These are phyloP conservation scores for Batillaria attramentaria DNA, from an alignment of 1,140 invertebrate species.

Conservation along the genomic window DNA sequence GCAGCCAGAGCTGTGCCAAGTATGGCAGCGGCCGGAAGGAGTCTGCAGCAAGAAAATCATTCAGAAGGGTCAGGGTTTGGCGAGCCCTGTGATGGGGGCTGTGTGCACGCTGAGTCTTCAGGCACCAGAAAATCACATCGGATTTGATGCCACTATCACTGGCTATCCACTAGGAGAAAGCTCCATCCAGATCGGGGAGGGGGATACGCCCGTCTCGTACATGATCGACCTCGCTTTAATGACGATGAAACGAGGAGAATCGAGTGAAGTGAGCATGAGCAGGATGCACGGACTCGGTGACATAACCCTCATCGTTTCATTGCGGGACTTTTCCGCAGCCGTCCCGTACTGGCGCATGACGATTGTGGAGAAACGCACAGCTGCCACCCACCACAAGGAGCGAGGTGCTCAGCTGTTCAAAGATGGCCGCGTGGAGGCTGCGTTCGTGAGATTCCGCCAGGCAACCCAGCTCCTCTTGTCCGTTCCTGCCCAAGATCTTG, in stretches of 20 bases:
- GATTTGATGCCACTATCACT: not conserved
- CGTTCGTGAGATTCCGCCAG: constrained; percentile 53
- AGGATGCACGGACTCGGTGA: not conserved
- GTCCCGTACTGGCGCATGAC: constrained; percentile 42
- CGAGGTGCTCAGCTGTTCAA: constrained; percentile 56
- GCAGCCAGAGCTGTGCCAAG: not conserved
- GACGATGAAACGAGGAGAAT: constrained; percentile 48
- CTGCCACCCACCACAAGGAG: constrained; percentile 52
- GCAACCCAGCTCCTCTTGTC: constrained; percentile 53
- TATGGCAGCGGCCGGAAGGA: constrained; percentile 7
- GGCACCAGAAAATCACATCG: not conserved
- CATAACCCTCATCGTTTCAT: constrained; percentile 28
- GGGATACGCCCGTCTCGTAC: constrained; percentile 37
- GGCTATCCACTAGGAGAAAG: constrained; percentile 8
- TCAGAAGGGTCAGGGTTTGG: constrained; percentile 12
- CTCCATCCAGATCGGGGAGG: constrained; percentile 43
- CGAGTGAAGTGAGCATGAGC: constrained; percentile 36
- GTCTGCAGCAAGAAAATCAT: constrained; percentile 1
- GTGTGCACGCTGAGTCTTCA: not conserved
- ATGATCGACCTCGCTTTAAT: constrained; percentile 42
- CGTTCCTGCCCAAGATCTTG: constrained; percentile 29
- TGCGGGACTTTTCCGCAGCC: constrained; percentile 45
- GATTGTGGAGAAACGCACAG: constrained; percentile 48
- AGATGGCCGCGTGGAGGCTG: constrained; percentile 44
- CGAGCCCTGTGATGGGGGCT: not conserved